phyloP scores from a whole-genome alignment of 1,140 invertebrate species.

The Atopsyche davidsoni region DNA sequence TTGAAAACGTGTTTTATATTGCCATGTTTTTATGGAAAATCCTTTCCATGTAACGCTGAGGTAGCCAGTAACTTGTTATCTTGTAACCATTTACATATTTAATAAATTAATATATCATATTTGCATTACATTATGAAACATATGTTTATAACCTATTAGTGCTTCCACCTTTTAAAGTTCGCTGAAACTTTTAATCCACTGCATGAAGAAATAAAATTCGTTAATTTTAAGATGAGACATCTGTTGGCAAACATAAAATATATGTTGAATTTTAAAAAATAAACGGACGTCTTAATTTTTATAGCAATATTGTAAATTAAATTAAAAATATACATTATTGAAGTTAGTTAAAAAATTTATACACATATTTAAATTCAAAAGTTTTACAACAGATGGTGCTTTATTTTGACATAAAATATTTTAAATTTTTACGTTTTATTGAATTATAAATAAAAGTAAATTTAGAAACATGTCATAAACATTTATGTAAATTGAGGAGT shows the following conservation, averaged over 20 bases:
- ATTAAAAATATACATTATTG: background rate
- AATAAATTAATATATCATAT: no score
- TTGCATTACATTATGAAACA: no score
- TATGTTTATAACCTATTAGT: no score
- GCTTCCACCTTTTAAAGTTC: no score
- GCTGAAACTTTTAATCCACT: no score
- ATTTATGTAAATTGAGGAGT: background rate
- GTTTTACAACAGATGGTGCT: no score
- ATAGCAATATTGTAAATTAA: background rate
- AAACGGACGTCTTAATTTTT: background rate
- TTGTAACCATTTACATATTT: no score
- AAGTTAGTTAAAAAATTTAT: background rate
- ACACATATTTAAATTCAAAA: background rate
- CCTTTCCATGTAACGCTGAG: no score
- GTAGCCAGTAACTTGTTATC: no score
- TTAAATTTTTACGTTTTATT: background rate
- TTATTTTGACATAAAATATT: background rate
- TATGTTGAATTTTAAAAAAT: background rate
- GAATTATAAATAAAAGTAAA: conserved; percentile 1
- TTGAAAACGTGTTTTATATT: no score
- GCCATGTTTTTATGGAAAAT: no score
- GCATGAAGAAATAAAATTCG: no score
- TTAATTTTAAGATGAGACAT: background rate
- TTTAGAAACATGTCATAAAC: background rate
- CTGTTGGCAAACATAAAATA: background rate